Percentiles rank a stretch among this genome's conserved stretches.
Conservation (phyloP, 2,113 vertebrate genomes). For the Eptesicus fuscus region DNA sequence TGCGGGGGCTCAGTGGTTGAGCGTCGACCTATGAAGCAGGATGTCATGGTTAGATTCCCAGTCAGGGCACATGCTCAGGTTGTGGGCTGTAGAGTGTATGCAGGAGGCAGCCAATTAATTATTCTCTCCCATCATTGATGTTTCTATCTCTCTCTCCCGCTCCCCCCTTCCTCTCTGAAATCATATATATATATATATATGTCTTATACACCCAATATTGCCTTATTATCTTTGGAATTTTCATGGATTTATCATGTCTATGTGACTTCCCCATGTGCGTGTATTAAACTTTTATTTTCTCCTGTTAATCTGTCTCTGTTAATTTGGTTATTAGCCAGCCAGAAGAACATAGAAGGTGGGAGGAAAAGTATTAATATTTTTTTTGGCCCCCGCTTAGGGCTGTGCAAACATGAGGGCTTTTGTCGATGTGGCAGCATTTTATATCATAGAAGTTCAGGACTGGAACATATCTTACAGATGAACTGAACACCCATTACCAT, state of each 20-base stretch:
- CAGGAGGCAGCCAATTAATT: too few species aligned
- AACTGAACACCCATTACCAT: not conserved
- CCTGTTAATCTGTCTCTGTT: not conserved
- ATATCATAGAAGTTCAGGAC: not conserved
- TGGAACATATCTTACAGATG: not conserved
- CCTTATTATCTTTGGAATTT: not conserved
- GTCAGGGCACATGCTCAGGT: too few species aligned
- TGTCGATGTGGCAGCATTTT: not conserved
- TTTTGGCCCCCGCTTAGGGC: not conserved
- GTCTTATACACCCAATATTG: not conserved
- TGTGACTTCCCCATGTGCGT: not conserved
- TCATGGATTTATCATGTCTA: not conserved
- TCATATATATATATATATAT: too few species aligned
- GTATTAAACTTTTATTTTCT: not conserved
- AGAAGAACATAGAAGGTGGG: not conserved
- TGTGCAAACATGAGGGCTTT: not conserved
- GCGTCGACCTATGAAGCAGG: too few species aligned
- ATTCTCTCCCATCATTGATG: too few species aligned
- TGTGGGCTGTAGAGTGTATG: too few species aligned
- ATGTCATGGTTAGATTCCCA: too few species aligned
- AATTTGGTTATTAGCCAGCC: not conserved
- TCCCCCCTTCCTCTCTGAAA: too few species aligned
- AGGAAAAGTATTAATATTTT: not conserved
- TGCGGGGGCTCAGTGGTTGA: too few species aligned
- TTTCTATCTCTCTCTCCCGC: too few species aligned